Evolutionary conservation across 37 sponge, comb jelly and placozoan genomes (phyloP).

Genomic region (Diacarnus erythraeanus): DNA sequence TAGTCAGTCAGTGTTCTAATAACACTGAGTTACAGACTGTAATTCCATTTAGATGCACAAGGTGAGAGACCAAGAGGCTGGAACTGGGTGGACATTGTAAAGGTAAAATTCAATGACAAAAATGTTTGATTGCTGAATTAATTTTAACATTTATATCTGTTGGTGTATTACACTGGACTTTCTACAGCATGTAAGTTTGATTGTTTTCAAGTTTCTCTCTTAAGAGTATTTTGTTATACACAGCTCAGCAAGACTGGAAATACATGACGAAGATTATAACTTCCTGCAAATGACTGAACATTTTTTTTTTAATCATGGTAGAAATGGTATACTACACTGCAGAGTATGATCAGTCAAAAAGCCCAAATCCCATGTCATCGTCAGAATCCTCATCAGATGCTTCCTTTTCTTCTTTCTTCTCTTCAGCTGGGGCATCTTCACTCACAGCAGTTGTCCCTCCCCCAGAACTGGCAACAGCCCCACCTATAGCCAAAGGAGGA

Average conservation of each 20-base stretch:
- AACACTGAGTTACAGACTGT: background rate
- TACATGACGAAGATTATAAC: background rate
- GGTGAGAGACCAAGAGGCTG: conserved; percentile 86
- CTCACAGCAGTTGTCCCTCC: conserved; percentile 45
- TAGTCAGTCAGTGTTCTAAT: conserved; percentile 28
- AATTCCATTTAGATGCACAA: conserved; percentile 47
- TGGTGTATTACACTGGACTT: too few species aligned
- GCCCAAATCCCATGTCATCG: conserved; percentile 99
- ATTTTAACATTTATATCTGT: too few species aligned
- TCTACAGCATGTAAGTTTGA: conserved; percentile 47
- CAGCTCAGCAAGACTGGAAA: conserved; percentile 53
- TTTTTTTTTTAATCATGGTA: background rate
- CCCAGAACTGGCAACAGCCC: conserved; percentile 61
- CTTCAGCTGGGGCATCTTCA: conserved; percentile 40
- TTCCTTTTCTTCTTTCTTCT: conserved; percentile 79
- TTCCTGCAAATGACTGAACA: background rate
- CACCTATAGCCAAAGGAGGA: conserved; percentile 35
- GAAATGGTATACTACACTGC: background rate
- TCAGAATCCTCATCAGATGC: conserved; percentile 91
- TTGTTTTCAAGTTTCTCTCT: background rate
- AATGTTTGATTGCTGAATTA: conserved; percentile 15
- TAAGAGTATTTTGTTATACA: too few species aligned
- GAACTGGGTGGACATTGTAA: conserved; percentile 91
- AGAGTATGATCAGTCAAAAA: conserved; percentile 66
- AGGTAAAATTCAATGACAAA: conserved; percentile 44